phyloP scores from a whole-genome alignment of 2,113 vertebrate genomes.

The Prionailurus bengalensis region DNA sequence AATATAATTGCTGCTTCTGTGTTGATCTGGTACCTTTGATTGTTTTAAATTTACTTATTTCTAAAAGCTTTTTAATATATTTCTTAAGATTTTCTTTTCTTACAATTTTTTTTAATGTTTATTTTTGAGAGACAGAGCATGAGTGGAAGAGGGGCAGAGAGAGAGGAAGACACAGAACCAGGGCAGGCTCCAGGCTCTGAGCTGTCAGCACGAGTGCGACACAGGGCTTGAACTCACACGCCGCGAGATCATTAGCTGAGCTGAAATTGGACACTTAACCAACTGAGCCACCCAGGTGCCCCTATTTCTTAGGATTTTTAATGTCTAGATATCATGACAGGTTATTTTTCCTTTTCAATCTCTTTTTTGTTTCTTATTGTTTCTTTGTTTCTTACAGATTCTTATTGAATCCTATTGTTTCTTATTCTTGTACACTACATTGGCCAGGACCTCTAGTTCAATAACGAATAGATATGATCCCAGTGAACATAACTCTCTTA shows the following conservation, averaged over 20 bases:
- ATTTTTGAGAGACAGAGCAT: too few relatives aligned
- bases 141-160: too few relatives aligned
- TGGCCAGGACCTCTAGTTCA: neutral
- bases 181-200: too few relatives aligned
- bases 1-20: neutral
- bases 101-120: too few relatives aligned
- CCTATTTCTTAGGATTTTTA: neutral
- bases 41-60: neutral
- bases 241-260: too few relatives aligned
- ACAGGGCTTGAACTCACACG: too few relatives aligned
- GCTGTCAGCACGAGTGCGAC: too few relatives aligned
- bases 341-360: conserved; percentile 5
- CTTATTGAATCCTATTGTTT: neutral
- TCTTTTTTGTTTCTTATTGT: neutral
- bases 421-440: neutral
- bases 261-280: too few relatives aligned
- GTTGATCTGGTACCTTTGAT: neutral
- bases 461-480: neutral
- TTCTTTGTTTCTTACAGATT: neutral
- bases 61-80: neutral
- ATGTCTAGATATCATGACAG: neutral
- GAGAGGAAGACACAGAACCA: too few relatives aligned
- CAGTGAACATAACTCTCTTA: neutral
- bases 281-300: too few relatives aligned
- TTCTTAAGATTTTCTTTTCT: neutral